Evolutionary conservation across 1,140 invertebrate genomes (phyloP).

Genomic region (Mercenaria mercenaria): DNA sequence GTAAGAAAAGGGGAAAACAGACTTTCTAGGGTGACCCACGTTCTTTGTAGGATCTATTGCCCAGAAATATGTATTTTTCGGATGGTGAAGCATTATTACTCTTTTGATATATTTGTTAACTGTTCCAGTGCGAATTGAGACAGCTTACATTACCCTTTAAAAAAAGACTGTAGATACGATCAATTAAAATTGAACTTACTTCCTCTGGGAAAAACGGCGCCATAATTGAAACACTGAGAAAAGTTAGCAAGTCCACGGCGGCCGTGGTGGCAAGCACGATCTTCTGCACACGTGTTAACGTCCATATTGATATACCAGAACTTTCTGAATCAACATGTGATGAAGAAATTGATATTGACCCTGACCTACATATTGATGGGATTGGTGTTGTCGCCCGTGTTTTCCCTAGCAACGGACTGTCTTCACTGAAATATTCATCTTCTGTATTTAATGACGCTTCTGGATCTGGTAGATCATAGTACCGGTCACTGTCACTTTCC

Average conservation of each 20-base stretch:
- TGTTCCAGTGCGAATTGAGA: too few relatives aligned
- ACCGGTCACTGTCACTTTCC: neutral
- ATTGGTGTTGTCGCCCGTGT: neutral
- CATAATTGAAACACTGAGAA: conserved; percentile 54
- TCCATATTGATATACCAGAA: conserved; percentile 9
- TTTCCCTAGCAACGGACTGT: neutral
- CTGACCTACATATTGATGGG: conserved; percentile 6
- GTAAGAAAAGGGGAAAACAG: too few relatives aligned
- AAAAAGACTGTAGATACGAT: too few relatives aligned
- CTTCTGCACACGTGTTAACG: conserved; percentile 42
- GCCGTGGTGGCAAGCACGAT: neutral
- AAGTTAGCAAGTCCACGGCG: conserved; percentile 14
- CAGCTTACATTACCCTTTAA: too few relatives aligned
- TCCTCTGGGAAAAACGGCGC: conserved; percentile 62
- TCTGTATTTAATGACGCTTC: neutral
- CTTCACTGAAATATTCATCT: neutral
- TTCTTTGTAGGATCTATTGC: too few relatives aligned
- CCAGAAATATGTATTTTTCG: too few relatives aligned
- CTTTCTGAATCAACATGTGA: neutral
- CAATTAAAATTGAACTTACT: too few relatives aligned
- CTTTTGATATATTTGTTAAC: too few relatives aligned
- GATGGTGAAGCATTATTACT: too few relatives aligned
- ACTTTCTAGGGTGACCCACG: too few relatives aligned
- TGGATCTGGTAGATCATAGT: neutral
- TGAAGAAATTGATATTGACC: neutral